Evolutionary conservation across 2,113 vertebrate genomes (phyloP), one percentile per base, ranked within the genome.

Genomic region (Anguilla japonica): DNA sequence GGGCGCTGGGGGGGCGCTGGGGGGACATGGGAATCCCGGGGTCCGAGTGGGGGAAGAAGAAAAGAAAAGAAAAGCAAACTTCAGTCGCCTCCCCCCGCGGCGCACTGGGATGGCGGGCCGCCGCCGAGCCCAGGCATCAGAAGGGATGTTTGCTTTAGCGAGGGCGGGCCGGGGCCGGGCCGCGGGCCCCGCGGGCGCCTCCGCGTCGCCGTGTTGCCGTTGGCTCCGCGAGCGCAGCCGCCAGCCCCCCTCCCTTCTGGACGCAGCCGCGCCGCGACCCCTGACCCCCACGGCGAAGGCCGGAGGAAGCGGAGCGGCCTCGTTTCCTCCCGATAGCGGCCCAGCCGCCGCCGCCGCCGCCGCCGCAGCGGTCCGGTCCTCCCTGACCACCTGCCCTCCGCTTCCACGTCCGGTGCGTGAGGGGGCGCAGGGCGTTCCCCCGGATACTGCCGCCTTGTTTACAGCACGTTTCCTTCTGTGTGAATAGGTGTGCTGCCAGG

Each of bases 61-160:
- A 9, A 75, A 75, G 71, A 75, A 75, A 75, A 75, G 71, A n/a
- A 75, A 75, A 75, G 71, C 71, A 34, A 75, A 75, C 71, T 75
- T 13, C n/a, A 75, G 71, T n/a, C 71, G 4, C 34, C 71, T 34
- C 71, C 71, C 71, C 71, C 26, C 9, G 29, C 9, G 7, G 71
- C 11, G 18, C 26, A 1, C n/a, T 26, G n/a, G n/a, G 13, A 34
- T 26, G 34, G 22, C 63, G 9, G 26, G 63, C 63, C 26, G 63
- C 22, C 11, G n/a, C 26, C 16, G 22, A 13, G 5, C 34, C 71
- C 71, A 75, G 34, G 71, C 6, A 34, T 75, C 71, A n/a, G n/a
- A 75, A 26, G 26, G 71, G n/a, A 75, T 75, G 71, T 75, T 75
- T 75, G 71, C 5, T 75, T 75, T 29, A 34, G 26, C 9, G 26